Evolutionary conservation across 2,797 vertebrate species (phyloP).

Genomic region (Pogonophryne albipinna): DNA sequence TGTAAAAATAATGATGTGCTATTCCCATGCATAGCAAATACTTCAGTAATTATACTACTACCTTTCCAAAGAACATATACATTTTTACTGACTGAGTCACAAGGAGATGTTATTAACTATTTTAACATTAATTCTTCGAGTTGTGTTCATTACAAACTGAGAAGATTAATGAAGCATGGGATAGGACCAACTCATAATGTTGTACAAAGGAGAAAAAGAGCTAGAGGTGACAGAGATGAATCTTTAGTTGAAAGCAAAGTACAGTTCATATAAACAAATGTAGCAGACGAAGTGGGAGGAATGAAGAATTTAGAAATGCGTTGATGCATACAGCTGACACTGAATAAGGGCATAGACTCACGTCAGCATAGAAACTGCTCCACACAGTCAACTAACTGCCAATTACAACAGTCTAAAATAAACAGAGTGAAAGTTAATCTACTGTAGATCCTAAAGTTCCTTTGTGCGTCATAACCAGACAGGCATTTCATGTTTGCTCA

Average conservation of each 20-base stretch:
- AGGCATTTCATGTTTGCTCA: not conserved
- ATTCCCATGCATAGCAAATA: not conserved
- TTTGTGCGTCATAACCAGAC: not conserved
- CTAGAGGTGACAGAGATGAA: not conserved
- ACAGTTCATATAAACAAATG: not conserved
- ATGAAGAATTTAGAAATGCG: not conserved
- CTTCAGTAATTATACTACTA: not conserved
- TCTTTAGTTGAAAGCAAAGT: not conserved
- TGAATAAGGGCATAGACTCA: not conserved
- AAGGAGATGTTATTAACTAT: not conserved
- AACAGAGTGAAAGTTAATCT: not conserved
- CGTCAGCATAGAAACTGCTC: not conserved
- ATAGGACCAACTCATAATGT: not conserved
- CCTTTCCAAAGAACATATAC: not conserved
- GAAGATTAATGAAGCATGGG: not conserved
- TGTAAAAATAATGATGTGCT: not conserved
- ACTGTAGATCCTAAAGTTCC: not conserved
- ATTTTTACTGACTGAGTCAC: not conserved
- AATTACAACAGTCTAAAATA: not conserved
- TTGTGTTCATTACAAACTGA: not conserved
- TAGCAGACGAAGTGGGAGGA: not conserved
- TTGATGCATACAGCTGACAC: no score
- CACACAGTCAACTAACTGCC: not conserved
- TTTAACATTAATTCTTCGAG: not conserved
- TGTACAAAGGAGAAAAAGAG: not conserved